These are phyloP conservation scores for Eira barbara DNA, from an alignment of 2,113 vertebrate genomes.

Conservation along the genomic window DNA sequence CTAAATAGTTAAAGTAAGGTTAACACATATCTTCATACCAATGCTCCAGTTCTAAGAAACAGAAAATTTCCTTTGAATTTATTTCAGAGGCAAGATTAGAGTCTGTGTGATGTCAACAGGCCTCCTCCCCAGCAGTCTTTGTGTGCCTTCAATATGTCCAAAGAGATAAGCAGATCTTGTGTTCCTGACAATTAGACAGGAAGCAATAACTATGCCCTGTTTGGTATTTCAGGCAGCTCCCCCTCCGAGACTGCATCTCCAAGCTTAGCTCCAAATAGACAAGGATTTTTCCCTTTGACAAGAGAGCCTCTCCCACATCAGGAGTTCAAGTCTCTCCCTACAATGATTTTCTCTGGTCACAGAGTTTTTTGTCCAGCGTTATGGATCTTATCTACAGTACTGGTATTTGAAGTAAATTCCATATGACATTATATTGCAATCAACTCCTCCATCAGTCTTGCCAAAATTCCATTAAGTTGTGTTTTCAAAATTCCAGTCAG, in stretches of 20 bases:
- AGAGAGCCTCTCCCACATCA: not conserved
- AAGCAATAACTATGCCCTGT: not conserved
- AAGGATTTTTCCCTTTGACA: conserved; percentile 16
- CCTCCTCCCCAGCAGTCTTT: not conserved
- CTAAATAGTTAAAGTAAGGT: not conserved
- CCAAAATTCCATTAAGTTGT: conserved; percentile 38
- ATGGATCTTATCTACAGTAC: not conserved
- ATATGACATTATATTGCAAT: conserved; percentile 25
- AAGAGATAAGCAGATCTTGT: conserved; percentile 20
- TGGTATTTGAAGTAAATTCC: conserved; percentile 40
- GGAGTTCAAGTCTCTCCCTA: not conserved
- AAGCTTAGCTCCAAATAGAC: not conserved
- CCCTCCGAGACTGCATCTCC: not conserved
- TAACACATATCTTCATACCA: not conserved
- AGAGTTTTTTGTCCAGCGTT: not conserved
- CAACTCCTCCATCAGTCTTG: conserved; percentile 2
- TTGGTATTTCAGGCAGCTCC: not conserved
- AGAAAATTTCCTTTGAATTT: conserved; percentile 4
- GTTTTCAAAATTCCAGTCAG: conserved; percentile 39
- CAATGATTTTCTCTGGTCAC: not conserved
- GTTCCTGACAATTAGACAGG: not conserved
- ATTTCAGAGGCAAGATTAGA: conserved; percentile 9
- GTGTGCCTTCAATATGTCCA: conserved; percentile 25
- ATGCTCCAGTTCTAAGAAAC: not conserved
- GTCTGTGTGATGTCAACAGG: not conserved